A percentile compares a stretch with the other conserved stretches of the same genome.
phyloP scores from a whole-genome alignment of 2,888 invertebrate genomes.

The Polydrusus cervinus region DNA sequence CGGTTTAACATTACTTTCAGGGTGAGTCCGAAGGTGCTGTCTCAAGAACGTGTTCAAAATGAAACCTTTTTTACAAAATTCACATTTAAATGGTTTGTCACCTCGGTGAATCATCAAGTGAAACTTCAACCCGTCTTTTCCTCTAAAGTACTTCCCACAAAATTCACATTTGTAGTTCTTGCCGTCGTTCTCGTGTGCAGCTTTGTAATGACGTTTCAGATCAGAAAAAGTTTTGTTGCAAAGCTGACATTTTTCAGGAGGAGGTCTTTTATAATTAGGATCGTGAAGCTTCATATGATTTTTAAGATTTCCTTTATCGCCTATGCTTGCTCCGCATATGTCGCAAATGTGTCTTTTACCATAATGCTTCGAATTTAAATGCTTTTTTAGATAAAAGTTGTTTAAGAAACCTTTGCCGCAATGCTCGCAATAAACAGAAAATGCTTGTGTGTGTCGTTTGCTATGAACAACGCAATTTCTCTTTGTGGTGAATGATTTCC shows the following conservation, averaged over 20 bases:
- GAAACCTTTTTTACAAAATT: constrained; percentile 47
- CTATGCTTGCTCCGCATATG: constrained; percentile 71
- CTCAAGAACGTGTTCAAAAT: constrained; percentile 46
- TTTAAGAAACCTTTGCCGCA: constrained; percentile 60
- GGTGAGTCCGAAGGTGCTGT: constrained; percentile 48
- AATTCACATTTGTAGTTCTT: constrained; percentile 60
- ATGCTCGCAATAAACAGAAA: constrained; percentile 66
- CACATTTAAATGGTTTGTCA: constrained; percentile 50
- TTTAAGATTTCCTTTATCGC: constrained; percentile 59
- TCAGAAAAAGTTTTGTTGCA: constrained; percentile 70
- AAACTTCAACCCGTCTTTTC: constrained; percentile 51
- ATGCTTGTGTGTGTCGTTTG: constrained; percentile 64
- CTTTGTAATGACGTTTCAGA: constrained; percentile 44
- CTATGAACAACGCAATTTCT: constrained; percentile 68
- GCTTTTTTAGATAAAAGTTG: constrained; percentile 59
- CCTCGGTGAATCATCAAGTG: constrained; percentile 52
- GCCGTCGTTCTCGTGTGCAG: constrained; percentile 57
- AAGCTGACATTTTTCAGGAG: constrained; percentile 67
- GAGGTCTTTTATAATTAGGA: constrained; percentile 67
- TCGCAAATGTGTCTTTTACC: constrained; percentile 68
- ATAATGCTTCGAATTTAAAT: constrained; percentile 65
- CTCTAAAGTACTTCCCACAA: constrained; percentile 64
- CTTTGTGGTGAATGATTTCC: constrained; percentile 71
- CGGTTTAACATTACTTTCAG: constrained; percentile 46
- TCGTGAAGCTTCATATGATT: constrained; percentile 64